Evolutionary conservation across 2,888 invertebrate genomes (phyloP).

Genomic region (Timandra comae): DNA sequence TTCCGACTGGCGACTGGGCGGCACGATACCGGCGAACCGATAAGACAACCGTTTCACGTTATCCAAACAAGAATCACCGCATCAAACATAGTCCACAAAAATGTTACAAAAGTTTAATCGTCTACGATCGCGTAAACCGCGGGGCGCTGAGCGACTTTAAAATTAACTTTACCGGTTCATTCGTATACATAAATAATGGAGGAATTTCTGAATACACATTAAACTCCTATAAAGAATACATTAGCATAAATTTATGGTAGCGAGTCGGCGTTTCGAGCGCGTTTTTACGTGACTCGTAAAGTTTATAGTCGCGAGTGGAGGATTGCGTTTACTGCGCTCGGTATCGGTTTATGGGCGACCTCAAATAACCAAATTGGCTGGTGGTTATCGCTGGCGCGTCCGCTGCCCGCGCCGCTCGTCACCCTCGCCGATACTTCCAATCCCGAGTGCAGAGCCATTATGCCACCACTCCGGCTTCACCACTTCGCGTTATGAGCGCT

Average conservation of each 20-base stretch:
- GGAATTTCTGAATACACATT: constrained; percentile 77
- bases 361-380: constrained; percentile 73
- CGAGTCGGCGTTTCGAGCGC: constrained; percentile 73
- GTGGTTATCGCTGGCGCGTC: constrained; percentile 49
- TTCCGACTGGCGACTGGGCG: constrained; percentile 25
- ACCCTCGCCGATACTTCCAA: constrained; percentile 16
- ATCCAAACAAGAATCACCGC: constrained; percentile 41
- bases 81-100: constrained; percentile 47
- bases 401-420: constrained; percentile 15
- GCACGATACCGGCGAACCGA: constrained; percentile 41
- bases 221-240: constrained; percentile 78
- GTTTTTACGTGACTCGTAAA: constrained; percentile 78
- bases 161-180: constrained; percentile 76
- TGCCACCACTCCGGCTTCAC: constrained; percentile 31
- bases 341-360: constrained; percentile 74
- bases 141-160: constrained; percentile 67
- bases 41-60: no score
- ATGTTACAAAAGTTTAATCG: constrained; percentile 55
- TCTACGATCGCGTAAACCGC: constrained; percentile 55
- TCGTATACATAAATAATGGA: constrained; percentile 75
- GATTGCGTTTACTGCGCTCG: constrained; percentile 75
- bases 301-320: constrained; percentile 76
- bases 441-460: constrained; percentile 34
- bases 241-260: constrained; percentile 77
- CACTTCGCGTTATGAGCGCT: constrained; percentile 39